Evolutionary conservation across 2,113 vertebrate genomes (phyloP).

Genomic region (Pseudopodoces humilis): DNA sequence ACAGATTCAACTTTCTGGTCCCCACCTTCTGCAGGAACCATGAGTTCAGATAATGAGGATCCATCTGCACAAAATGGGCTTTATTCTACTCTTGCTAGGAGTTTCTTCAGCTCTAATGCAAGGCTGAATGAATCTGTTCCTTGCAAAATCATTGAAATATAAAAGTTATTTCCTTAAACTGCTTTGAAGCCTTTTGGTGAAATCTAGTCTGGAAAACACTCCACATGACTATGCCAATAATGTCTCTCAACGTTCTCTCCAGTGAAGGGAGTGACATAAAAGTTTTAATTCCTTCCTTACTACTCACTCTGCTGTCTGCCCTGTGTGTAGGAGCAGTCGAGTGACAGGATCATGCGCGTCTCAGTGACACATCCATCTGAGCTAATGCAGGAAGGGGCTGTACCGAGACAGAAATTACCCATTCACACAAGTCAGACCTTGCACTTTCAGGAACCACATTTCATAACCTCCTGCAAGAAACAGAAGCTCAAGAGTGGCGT

Average conservation of each 20-base stretch:
- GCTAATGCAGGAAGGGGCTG: neutral
- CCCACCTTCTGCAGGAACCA: neutral
- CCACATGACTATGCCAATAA: neutral
- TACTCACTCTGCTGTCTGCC: constrained; percentile 8
- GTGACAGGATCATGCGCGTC: neutral
- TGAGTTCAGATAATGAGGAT: neutral
- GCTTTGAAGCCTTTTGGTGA: neutral
- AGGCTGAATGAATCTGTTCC: neutral
- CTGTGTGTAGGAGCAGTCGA: neutral
- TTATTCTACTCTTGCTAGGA: neutral
- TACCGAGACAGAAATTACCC: neutral
- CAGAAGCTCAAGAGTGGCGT: neutral
- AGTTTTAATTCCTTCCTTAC: constrained; percentile 32
- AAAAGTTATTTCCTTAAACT: neutral
- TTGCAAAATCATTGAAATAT: neutral
- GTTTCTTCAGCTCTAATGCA: neutral
- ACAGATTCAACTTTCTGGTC: neutral
- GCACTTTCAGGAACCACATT: neutral
- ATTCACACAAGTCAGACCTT: fast-evolving
- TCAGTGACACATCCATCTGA: neutral
- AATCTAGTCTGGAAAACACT: constrained; percentile 8
- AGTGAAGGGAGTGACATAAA: constrained; percentile 23
- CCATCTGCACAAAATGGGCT: neutral
- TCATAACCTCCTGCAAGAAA: neutral
- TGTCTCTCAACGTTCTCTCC: neutral